Base-by-base conservation (phyloP, 2,888 invertebrate genomes). In the Volucella bombylans region DNA sequence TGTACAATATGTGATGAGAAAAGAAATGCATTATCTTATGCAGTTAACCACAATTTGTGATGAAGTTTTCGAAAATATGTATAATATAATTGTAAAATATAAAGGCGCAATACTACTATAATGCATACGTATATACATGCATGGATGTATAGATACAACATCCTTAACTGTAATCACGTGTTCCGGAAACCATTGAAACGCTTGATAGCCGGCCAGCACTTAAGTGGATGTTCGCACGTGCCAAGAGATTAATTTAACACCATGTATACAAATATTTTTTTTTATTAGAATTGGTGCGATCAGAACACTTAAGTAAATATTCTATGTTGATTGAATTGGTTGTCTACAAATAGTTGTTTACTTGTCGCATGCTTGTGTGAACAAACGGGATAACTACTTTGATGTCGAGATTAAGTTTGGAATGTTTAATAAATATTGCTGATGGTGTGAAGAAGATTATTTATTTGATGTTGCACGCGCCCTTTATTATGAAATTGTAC, bases 251-350 rank as follows among this genome's bases (percentile, higher is more conserved):
- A 86, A 86, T 86, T 86, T 86, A 82, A 86, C 85, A 86, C 85
- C 85, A 82, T 86, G 82, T 86, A 86, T 69, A 82, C 81, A 81
- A 82, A 86, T 82, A 86, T 86, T 82, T 82, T 82, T 73, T 86
- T 73, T 86, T 82, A 86, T 86, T 82, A 64, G 82, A 86, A 82
- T 82, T 85, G 85, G 85, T 81, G 85, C 76, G 85, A 85, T 85
- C 85, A 81, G 76, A 81, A 76, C 85, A 85, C 82, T 77, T 77
- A 86, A 73, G 73, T 69, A 86, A 86, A 86, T 86, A 86, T 86
- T 85, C 81, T 85, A 73, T 50, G 82, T 86, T 77, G 82, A 86
- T 86, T 82, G 80, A 85, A 85, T 85, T 55, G 80, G 81, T 81
- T 76, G 85, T 85, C 76, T 74, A 50, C 76, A 67, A 61, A 69